These are phyloP conservation scores for Amphipyra tragopoginis DNA, from an alignment of 2,888 invertebrate genomes.

Conservation along the genomic window DNA sequence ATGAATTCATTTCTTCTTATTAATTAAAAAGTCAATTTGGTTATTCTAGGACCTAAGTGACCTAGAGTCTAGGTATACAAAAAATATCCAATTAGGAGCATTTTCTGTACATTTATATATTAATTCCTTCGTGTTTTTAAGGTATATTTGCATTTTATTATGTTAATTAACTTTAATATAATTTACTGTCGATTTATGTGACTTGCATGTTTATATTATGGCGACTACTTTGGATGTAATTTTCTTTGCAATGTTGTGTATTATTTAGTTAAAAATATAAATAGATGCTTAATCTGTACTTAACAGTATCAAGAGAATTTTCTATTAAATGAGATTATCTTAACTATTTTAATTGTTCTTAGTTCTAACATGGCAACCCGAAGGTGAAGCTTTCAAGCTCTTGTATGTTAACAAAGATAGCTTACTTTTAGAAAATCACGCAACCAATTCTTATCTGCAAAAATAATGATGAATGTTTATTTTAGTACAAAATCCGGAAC, in stretches of 20 bases:
- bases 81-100: slow-evolving; percentile 44
- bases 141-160: slow-evolving; percentile 58
- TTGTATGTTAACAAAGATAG: slow-evolving; percentile 17
- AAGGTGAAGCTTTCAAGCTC: slow-evolving; percentile 12
- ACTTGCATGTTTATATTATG: slow-evolving; percentile 63
- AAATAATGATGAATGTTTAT: slow-evolving; percentile 51
- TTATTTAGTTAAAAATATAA: slow-evolving; percentile 55
- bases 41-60: no score
- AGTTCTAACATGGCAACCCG: slow-evolving; percentile 36
- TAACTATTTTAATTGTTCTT: slow-evolving; percentile 45
- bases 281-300: slow-evolving; percentile 66
- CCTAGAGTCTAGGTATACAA: slow-evolving; percentile 47
- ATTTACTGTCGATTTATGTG: slow-evolving; percentile 57
- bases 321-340: slow-evolving; percentile 60
- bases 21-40: slow-evolving; percentile 45
- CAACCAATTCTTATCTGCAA: slow-evolving; percentile 32
- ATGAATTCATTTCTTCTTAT: slow-evolving; percentile 49
- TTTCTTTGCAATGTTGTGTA: slow-evolving; percentile 59
- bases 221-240: slow-evolving; percentile 63
- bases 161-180: slow-evolving; percentile 54
- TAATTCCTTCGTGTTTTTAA: slow-evolving; percentile 59
- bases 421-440: slow-evolving; percentile 20
- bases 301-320: slow-evolving; percentile 59
- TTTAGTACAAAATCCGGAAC: slow-evolving; percentile 83
- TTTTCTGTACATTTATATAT: slow-evolving; percentile 60